Evolutionary conservation across 2,797 vertebrate genomes (phyloP).

Genomic region (Philypnodon macrostomus): DNA sequence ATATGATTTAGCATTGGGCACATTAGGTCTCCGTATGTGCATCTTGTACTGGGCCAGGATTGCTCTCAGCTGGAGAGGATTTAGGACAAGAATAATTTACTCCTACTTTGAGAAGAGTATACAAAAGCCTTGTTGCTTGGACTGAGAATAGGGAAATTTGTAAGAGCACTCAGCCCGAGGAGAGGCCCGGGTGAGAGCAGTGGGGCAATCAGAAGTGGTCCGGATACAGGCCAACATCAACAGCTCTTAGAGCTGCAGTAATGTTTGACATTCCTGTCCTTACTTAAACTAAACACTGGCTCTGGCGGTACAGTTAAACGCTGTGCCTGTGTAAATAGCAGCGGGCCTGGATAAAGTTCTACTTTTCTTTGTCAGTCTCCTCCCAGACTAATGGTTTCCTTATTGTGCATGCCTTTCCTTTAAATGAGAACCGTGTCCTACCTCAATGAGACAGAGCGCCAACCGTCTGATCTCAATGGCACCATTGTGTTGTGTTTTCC

Average conservation of each 20-base stretch:
- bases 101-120: constrained; percentile 68
- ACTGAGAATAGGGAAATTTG: constrained; percentile 66
- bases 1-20: constrained; percentile 53
- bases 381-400: constrained; percentile 67
- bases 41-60: constrained; percentile 54
- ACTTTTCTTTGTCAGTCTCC: constrained; percentile 63
- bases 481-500: constrained; percentile 39
- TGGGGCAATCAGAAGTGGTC: constrained; percentile 72
- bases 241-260: constrained; percentile 70
- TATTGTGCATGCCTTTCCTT: constrained; percentile 60
- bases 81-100: constrained; percentile 76
- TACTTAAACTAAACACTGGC: constrained; percentile 75
- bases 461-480: constrained; percentile 46
- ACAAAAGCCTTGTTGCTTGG: constrained; percentile 70
- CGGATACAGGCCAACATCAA: constrained; percentile 76
- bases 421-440: constrained; percentile 44
- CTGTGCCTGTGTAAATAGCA: constrained; percentile 64
- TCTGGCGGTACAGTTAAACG: constrained; percentile 64
- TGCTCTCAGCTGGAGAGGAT: constrained; percentile 71
- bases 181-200: constrained; percentile 62
- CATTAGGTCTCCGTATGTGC: constrained; percentile 46
- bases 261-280: constrained; percentile 77
- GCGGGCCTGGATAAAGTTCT: constrained; percentile 54
- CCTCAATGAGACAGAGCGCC: constrained; percentile 29
- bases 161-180: constrained; percentile 67